These are phyloP conservation scores for Schizopygopsis pylzovi DNA, from an alignment of 2,797 vertebrate genomes.

Conservation along the genomic window DNA sequence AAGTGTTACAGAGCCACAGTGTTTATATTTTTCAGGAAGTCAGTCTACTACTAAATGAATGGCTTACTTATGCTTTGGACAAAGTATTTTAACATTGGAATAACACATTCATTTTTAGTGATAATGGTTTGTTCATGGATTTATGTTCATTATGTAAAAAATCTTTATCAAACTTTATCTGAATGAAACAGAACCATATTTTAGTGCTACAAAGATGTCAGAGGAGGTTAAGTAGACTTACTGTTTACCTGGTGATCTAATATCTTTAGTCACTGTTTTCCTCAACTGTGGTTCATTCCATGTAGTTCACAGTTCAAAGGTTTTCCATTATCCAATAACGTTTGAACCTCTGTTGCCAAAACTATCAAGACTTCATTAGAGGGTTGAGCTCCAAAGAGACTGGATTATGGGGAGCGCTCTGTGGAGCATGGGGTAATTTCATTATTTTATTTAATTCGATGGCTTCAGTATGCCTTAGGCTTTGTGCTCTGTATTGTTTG, in stretches of 20 bases:
- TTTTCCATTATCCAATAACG: conserved; percentile 58
- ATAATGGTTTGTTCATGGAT: neutral
- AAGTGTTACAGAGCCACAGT: neutral
- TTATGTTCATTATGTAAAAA: neutral
- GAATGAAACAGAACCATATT: conserved; percentile 41
- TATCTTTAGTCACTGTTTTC: conserved; percentile 58
- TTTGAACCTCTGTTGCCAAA: conserved; percentile 72
- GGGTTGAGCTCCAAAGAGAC: conserved; percentile 62
- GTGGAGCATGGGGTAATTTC: conserved; percentile 35
- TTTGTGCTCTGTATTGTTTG: conserved; percentile 38
- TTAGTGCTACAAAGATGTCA: conserved; percentile 67
- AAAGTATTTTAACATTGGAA: neutral
- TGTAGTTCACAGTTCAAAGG: conserved; percentile 65
- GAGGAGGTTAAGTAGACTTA: conserved; percentile 62
- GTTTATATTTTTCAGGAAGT: conserved; percentile 24
- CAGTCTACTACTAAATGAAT: neutral
- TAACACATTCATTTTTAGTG: neutral
- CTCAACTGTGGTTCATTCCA: conserved; percentile 64
- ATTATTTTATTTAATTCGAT: conserved; percentile 48
- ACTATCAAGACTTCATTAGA: conserved; percentile 69
- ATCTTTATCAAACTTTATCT: neutral
- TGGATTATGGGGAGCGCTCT: conserved; percentile 47
- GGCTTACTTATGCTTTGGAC: neutral
- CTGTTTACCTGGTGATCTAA: conserved; percentile 77
- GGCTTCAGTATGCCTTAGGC: conserved; percentile 34